Base-by-base conservation (phyloP, 2,797 vertebrate species). In the Thaleichthys pacificus region DNA sequence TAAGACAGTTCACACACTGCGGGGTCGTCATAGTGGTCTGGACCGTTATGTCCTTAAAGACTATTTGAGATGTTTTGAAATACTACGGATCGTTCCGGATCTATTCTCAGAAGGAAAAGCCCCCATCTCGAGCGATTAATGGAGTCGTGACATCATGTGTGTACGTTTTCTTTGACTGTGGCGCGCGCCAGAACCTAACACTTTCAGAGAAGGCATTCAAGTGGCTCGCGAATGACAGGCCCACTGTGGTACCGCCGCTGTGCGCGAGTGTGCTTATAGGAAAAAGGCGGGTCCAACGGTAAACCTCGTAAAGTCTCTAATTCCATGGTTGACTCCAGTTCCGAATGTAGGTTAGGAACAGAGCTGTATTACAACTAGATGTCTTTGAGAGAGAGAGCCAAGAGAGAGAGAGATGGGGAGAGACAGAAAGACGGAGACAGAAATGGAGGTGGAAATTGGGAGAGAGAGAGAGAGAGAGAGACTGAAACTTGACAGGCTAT, bases 311-410 rank as follows among this genome's bases (percentile, higher is more conserved):
- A 68, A 72, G 70, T 77, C 61, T 69, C 49, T 56, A 14, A 68
- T 73, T 69, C 66, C 61, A 77, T 14, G 70, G 58, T 8, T 32
- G 61, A 64, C 51, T 69, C 61, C 75, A 60, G 66, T 19, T 68
- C 1, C 57, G 54, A 72, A 42, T 56, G 30, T 35, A 64, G 51
- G 58, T n/a, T 66, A 64, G 68, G 64, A 58, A 71, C 66, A 64
- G 51, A 62, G 28, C 26, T 47, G 28, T 58, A 32, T 61, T 38
- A 66, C 9, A 64, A 66, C 38, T 66, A 42, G 54, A 38, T 57
- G 19, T 21, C 7, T 6, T 8, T n/a, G 51, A 17, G 51, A 17
- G 51, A 17, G 51, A 3, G 32, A 4, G 3, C 4, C 4, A 1
- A 9, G 35, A 9, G 35, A 9, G 35, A 9, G 7, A 9, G 8